These are phyloP conservation scores for Notiomystis cincta DNA, from an alignment of 2,113 vertebrate genomes.

Conservation along the genomic window DNA sequence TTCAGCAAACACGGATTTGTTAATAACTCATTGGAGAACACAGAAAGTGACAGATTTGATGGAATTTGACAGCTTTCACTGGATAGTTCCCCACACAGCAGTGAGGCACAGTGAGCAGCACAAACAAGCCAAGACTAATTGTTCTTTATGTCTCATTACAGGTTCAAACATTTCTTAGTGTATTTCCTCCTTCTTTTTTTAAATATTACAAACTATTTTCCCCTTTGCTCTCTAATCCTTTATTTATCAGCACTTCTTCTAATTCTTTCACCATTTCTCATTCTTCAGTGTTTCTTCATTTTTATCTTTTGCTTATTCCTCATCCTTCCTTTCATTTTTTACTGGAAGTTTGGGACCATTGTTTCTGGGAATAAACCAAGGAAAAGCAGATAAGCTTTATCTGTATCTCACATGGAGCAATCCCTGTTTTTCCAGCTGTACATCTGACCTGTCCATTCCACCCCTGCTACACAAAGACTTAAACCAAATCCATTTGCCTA, in stretches of 20 bases:
- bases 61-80: neutral
- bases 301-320: neutral
- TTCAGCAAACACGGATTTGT: neutral
- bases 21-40: neutral
- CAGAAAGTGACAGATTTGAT: neutral
- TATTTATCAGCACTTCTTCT: neutral
- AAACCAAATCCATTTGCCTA: neutral
- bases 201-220: neutral
- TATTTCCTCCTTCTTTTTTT: neutral
- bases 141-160: neutral
- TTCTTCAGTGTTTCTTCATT: neutral
- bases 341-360: neutral
- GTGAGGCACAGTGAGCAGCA: neutral
- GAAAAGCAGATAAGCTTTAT: neutral
- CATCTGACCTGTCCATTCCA: neutral
- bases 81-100: neutral
- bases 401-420: neutral
- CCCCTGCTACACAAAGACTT: neutral
- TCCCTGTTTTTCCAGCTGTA: neutral
- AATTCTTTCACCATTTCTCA: neutral
- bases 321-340: neutral
- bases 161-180: neutral
- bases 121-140: neutral
- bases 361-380: neutral
- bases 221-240: neutral